These are phyloP conservation scores for Salminus brasiliensis DNA, from an alignment of 2,113 vertebrate genomes.

Conservation along the genomic window DNA sequence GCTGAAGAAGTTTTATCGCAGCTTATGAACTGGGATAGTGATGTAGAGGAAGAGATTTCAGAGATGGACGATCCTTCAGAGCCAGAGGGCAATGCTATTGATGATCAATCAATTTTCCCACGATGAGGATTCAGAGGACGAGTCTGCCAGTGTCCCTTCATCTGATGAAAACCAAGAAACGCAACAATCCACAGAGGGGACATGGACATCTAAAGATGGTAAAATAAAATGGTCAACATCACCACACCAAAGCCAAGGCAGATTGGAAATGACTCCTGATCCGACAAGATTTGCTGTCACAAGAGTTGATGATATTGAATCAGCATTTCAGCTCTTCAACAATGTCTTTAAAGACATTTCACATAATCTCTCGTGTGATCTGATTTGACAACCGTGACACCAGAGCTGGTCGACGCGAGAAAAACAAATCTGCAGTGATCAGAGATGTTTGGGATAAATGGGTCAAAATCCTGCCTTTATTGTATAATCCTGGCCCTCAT, in stretches of 20 bases:
- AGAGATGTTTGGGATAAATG: no score
- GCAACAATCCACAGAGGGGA: background rate
- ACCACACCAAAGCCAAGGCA: background rate
- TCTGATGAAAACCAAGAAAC: background rate
- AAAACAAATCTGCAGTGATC: background rate
- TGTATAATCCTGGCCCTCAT: slow-evolving; percentile 23
- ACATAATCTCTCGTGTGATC: background rate
- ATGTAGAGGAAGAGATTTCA: background rate
- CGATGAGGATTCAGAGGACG: background rate
- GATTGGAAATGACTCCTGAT: background rate
- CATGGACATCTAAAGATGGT: background rate
- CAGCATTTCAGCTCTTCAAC: no score
- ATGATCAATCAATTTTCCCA: no score
- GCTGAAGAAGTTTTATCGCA: background rate
- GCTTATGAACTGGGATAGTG: background rate
- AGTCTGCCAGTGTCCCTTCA: background rate
- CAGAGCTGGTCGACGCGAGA: background rate
- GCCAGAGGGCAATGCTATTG: background rate
- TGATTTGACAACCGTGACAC: background rate
- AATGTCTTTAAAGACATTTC: no score
- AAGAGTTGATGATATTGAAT: no score
- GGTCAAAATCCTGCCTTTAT: no score
- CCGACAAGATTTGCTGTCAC: no score
- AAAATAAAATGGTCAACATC: background rate
- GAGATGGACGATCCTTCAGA: no score